A percentile compares a stretch with the other conserved stretches of the same genome.
phyloP scores from a whole-genome alignment of 2,888 invertebrate species.

The Globia sparganii region DNA sequence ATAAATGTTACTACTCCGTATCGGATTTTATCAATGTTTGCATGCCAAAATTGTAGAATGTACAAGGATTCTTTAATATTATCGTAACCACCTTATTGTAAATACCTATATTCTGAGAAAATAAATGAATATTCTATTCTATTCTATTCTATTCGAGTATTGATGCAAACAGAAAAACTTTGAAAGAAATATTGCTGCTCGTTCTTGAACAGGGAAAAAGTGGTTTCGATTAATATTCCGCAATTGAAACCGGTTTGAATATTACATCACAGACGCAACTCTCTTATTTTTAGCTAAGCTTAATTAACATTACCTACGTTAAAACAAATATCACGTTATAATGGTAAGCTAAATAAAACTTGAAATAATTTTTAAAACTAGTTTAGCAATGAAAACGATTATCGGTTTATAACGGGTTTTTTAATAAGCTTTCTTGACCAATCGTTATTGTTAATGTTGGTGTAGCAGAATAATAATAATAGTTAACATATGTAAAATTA shows the following conservation, averaged over 20 bases:
- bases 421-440: neutral
- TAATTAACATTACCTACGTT: slow-evolving; percentile 7
- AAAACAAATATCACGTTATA: neutral
- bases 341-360: slow-evolving; percentile 4
- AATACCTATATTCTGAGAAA: too few relatives aligned
- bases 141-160: too few relatives aligned
- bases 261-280: slow-evolving; percentile 17
- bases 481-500: neutral
- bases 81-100: too few relatives aligned
- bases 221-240: slow-evolving; percentile 17
- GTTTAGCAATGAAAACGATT: slow-evolving; percentile 1
- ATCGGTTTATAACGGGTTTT: neutral
- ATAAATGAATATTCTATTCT: too few relatives aligned
- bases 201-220: slow-evolving; percentile 2
- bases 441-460: neutral
- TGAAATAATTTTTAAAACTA: slow-evolving; percentile 6
- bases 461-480: neutral
- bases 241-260: slow-evolving; percentile 3
- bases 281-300: neutral
- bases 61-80: too few relatives aligned
- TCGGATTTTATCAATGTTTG: too few relatives aligned
- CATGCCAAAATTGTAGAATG: too few relatives aligned
- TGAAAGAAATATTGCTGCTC: slow-evolving; percentile 21
- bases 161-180: slow-evolving; percentile 7
- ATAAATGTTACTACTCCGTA: too few relatives aligned